Base-by-base conservation (phyloP, 2,888 invertebrate species). In the Chromoteleia sp. region DNA sequence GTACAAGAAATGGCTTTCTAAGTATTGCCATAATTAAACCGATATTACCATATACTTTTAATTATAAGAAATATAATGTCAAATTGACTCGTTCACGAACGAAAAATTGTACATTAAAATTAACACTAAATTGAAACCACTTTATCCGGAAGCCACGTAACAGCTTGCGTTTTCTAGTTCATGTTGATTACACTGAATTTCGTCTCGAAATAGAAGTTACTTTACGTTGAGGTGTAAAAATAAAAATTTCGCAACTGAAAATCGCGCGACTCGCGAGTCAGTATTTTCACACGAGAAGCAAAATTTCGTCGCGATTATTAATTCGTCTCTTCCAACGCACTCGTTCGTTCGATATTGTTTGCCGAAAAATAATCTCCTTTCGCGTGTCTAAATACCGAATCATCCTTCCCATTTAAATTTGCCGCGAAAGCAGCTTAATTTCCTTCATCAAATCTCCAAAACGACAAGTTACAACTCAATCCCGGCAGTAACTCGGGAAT, bases 381-480 rank as follows among this genome's bases (percentile, higher is more conserved):
- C n/a, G n/a, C n/a, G n/a, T n/a, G 5, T 3, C 29, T 29, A 29
- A 29, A 29, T 17, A 10, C 33, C 33, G 17, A 54, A 19, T 56
- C 33, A 39, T 56, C 19, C 10, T 21, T 39, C 5, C 0, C 14
- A 54, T 67, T 54, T 33, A 36, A 70, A 58, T 48, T 41, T 7
- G 29, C 29, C 36, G 5, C n/a, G 45, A 54, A 61, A 63, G 59
- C 48, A 30, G 33, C 17, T 54, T 73, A 54, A 73, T 73, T 73
- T 61, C 33, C 52, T 19, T 59, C 71, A 59, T 70, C 39, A 50
- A 58, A 59, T 54, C 54, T 54, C 45, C 41, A 50, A 63, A 74
- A 63, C 73, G 56, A 61, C 71, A 61, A 59, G 71, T 71, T 59
- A 61, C 54, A 74, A 74, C 65, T 63, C 54, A 74, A 74, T 63